Base-by-base conservation (phyloP, 1,140 invertebrate genomes). In the Ceratosolen fusciceps region DNA sequence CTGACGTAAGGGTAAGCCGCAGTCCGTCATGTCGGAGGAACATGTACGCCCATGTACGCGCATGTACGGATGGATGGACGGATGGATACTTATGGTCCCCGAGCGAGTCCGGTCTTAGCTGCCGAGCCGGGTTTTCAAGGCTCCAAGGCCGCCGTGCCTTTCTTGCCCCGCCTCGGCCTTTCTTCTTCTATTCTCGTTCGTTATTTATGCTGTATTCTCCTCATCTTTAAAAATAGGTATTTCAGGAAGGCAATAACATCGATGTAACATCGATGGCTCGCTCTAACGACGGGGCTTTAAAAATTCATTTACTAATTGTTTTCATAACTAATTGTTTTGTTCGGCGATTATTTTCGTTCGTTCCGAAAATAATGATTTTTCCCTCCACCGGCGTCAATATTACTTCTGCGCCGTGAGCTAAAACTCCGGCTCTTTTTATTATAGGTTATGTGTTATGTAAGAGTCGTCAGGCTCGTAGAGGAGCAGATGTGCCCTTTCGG, bases 41-140 rank as follows among this genome's bases (percentile, higher is more conserved):
- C 65, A 39, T 37, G 31, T 74, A 34, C 52, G 3, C 67, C 47
- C 39, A 37, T 54, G n/a, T 78, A 29, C 31, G 19, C 62, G 65
- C n/a, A n/a, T n/a, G n/a, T n/a, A n/a, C n/a, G n/a, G n/a, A n/a
- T n/a, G n/a, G n/a, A n/a, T n/a, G n/a, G n/a, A n/a, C n/a, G 39
- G 26, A 68, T 26, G 68, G 31, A 26, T 72, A 52, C 74, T 24
- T 72, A 62, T 49, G 39, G 72, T 73, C 74, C 43, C 34, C 47
- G 60, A 34, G 16, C 1, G 43, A 24, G n/a, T 71, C n/a, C n/a
- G 34, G 24, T 68, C 26, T n/a, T 56, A 34, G 29, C 26, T 43
- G 8, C 39, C 62, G 60, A 65, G 43, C 16, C 65, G 62, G 39
- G 83, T 86, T 67, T 86, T 84, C 86, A 86, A 86, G 84, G 86